These are phyloP conservation scores for Chiloscyllium plagiosum DNA, from an alignment of 2,113 vertebrate genomes.

Conservation along the genomic window DNA sequence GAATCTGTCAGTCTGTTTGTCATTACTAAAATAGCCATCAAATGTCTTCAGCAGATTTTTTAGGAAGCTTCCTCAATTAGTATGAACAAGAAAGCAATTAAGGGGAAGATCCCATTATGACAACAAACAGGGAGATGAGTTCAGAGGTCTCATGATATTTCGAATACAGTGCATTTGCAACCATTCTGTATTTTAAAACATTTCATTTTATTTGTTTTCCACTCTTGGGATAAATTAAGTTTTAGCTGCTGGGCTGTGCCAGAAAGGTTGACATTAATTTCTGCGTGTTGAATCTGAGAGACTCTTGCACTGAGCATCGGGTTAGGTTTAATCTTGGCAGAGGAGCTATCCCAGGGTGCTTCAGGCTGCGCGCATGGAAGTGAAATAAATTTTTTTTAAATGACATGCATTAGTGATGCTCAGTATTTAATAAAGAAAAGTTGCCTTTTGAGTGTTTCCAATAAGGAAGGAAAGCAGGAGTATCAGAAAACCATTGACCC, in stretches of 20 bases:
- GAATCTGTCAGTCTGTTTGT: background rate
- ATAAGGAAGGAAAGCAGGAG: conserved; percentile 17
- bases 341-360: background rate
- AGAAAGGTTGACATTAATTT: background rate
- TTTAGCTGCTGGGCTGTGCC: background rate
- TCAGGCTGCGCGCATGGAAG: background rate
- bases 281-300: background rate
- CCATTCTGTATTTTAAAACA: background rate
- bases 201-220: background rate
- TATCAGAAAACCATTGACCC: conserved; percentile 29
- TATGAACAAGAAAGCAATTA: background rate
- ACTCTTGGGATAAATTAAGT: background rate
- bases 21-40: background rate
- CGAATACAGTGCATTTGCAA: too few relatives aligned
- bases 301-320: background rate
- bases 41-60: background rate
- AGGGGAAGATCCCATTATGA: background rate
- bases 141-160: background rate
- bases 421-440: conserved; percentile 33
- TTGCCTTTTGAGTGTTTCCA: conserved; percentile 31
- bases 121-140: background rate
- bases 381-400: conserved; percentile 9
- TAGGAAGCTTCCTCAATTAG: background rate
- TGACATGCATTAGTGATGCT: conserved; percentile 15
- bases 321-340: background rate